Base-by-base conservation (phyloP, 2,888 invertebrate genomes). In the Agrotis clavis region DNA sequence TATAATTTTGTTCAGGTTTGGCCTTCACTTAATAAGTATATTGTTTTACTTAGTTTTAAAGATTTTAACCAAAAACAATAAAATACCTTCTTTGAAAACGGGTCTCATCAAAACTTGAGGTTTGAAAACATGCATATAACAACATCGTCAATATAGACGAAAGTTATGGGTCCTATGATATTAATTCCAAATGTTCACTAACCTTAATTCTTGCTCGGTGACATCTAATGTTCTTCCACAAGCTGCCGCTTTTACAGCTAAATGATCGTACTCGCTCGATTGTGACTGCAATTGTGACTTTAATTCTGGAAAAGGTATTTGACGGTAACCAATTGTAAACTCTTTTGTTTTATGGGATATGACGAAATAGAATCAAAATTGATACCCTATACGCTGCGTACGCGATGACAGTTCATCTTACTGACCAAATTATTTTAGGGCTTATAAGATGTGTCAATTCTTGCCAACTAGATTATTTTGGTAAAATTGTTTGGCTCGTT, bases 121-220 rank as follows among this genome's bases (percentile, higher is more conserved):
- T 54, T 57, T 13, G 30, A 25, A 71, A 63, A 61, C 83, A 73
- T 83, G 81, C 73, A 35, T 19, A 30, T 19, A 14, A 67, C n/a
- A 41, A 54, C 16, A 56, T 72, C 67, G 1, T 77, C 72, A 66
- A 60, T 0, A 30, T 66, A 65, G 53, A 67, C 14, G n/a, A 64
- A 41, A 14, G 11, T 14, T 47, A 21, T 35, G 25, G 48, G n/a
- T 81, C 1, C 11, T 3, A 61, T 65, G 30, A 64, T 48, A 41
- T 65, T 45, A 62, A 45, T 62, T 25, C 50, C 14, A 78, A 67
- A 50, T 50, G 35, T 1, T 7, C 19, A 90, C 90, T 90, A 59
- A 96, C 96, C 94, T 96, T 14, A 96, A 77, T 80, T 96, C 96
- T 69, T 96, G 94, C 74, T 96, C 96, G 1, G 96, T 95, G 54